Conservation (phyloP, 2,797 vertebrate genomes). For the Bradypodion ventrale region DNA sequence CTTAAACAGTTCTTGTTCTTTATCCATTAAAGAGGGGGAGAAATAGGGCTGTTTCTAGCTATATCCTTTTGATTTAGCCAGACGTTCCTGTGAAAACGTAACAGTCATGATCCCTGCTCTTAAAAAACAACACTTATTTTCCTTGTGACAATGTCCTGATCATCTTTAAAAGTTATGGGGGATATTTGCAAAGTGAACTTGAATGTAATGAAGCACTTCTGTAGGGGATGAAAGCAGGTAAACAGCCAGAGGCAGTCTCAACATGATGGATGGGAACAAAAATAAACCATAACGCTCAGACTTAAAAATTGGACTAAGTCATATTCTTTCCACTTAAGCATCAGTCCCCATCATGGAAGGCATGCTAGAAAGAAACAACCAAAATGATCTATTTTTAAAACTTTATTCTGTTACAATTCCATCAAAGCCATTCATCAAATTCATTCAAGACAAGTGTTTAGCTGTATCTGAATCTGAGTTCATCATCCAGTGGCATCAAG, state of each 20-base stretch:
- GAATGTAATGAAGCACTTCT: conserved; percentile 40
- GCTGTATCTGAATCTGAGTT: background rate
- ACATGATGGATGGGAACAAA: conserved; percentile 44
- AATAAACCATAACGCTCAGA: conserved; percentile 31
- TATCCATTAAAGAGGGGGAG: no score
- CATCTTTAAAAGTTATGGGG: conserved; percentile 31
- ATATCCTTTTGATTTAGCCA: background rate
- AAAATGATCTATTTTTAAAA: conserved; percentile 7
- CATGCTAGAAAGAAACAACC: conserved; percentile 14
- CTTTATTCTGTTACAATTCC: background rate
- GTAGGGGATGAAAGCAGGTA: background rate
- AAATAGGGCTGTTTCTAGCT: background rate
- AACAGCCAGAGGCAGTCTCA: background rate
- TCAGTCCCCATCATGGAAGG: conserved; percentile 28
- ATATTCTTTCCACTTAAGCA: conserved; percentile 26
- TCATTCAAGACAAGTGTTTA: background rate
- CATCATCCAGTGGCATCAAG: background rate
- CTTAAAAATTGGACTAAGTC: conserved; percentile 29
- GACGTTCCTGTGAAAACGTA: background rate
- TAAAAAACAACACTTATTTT: background rate
- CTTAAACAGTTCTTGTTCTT: no score
- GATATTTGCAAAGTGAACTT: conserved; percentile 28
- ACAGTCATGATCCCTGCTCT: conserved; percentile 1
- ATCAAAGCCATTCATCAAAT: background rate
- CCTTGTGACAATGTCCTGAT: conserved; percentile 12